Evolutionary conservation across 1,140 invertebrate genomes (phyloP).

Genomic region (Hydropsyche tenuis): DNA sequence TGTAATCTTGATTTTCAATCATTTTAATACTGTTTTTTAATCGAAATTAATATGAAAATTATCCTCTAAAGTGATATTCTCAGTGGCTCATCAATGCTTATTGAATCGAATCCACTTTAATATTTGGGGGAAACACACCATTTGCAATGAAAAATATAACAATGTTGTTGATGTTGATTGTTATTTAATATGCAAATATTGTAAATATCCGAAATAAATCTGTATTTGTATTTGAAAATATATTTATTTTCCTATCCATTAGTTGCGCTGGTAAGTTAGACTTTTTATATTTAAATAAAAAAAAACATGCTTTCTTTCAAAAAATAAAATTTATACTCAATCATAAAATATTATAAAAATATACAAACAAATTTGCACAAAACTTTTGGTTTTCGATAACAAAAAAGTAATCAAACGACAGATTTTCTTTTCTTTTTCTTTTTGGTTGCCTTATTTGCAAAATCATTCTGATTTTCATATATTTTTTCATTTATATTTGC

Average conservation of each 20-base stretch:
- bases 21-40: slow-evolving; percentile 9
- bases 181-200: slow-evolving; percentile 66
- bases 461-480: neutral
- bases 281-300: no score
- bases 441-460: neutral
- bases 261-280: no score
- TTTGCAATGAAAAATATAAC: slow-evolving; percentile 58
- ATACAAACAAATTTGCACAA: slow-evolving; percentile 8
- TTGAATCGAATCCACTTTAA: slow-evolving; percentile 43
- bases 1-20: slow-evolving; percentile 27
- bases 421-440: slow-evolving; percentile 12
- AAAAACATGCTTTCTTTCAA: no score
- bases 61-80: slow-evolving; percentile 32
- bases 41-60: slow-evolving; percentile 16
- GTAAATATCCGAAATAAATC: slow-evolving; percentile 67
- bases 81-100: slow-evolving; percentile 40
- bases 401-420: neutral
- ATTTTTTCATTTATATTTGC: neutral
- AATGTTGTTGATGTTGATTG: slow-evolving; percentile 67
- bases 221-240: slow-evolving; percentile 64
- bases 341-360: slow-evolving; percentile 33
- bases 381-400: neutral
- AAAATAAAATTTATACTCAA: slow-evolving; percentile 4
- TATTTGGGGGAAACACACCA: slow-evolving; percentile 43
- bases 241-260: slow-evolving; percentile 51